Base-by-base conservation (phyloP, 1,140 invertebrate species). In the Pollicipes pollicipes region DNA sequence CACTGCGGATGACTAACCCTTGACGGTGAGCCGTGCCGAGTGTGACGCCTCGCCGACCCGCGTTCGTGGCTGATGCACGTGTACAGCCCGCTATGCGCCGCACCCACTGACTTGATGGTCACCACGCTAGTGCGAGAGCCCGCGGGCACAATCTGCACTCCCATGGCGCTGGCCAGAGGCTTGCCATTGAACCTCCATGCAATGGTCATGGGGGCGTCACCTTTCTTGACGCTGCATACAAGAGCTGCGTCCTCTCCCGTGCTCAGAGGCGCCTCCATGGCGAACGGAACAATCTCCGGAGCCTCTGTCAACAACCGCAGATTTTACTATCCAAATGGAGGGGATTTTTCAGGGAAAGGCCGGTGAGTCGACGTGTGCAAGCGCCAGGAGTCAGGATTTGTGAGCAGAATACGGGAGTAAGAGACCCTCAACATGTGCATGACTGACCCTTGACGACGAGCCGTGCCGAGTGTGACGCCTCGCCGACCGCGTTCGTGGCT, bases 281-380 rank as follows among this genome's bases (percentile, higher is more conserved):
- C 83, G 77, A 92, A 90, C 69, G 87, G 85, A 75, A 87, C 83
- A 81, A 91, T 87, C 69, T 74, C 66, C 69, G 75, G 72, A 0
- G 70, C 73, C 29, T 74, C 73, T 75, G 66, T 71, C 66, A 73
- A 69, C 69, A 21, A 30, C 21, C 17, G n/a, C n/a, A n/a, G n/a
- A n/a, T n/a, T n/a, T n/a, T n/a, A n/a, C n/a, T n/a, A n/a, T n/a
- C n/a, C n/a, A n/a, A n/a, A n/a, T n/a, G n/a, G n/a, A n/a, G n/a
- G n/a, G n/a, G n/a, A n/a, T n/a, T n/a, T n/a, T n/a, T n/a, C n/a
- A n/a, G n/a, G n/a, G n/a, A n/a, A n/a, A n/a, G n/a, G n/a, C n/a
- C n/a, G n/a, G n/a, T n/a, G n/a, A n/a, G n/a, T n/a, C n/a, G n/a
- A n/a, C n/a, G n/a, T n/a, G n/a, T n/a, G n/a, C n/a, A n/a, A n/a